Evolutionary conservation across 2,888 invertebrate genomes (phyloP).

Genomic region (Cataglyphis livida): DNA sequence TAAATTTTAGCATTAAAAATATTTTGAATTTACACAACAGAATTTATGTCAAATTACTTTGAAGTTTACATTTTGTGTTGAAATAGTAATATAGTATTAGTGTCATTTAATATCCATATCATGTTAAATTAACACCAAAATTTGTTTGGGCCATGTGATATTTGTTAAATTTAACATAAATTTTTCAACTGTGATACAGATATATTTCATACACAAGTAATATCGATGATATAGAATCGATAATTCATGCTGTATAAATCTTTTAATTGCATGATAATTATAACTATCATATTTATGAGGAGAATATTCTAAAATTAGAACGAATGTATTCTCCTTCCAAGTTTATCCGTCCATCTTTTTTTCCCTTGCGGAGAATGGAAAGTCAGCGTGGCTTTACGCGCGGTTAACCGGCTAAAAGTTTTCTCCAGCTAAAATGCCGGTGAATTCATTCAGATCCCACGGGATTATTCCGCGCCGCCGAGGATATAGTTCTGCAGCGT

Average conservation of each 20-base stretch:
- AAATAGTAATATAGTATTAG: no score
- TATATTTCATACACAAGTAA: background rate
- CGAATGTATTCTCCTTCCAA: background rate
- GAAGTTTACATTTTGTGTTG: no score
- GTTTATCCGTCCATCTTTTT: background rate
- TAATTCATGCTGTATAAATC: background rate
- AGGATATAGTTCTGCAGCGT: slow-evolving; percentile 24
- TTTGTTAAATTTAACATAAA: no score
- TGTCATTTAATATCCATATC: no score
- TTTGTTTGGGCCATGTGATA: no score
- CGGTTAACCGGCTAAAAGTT: slow-evolving; percentile 46
- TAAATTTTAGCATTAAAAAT: no score
- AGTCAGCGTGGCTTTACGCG: slow-evolving; percentile 29
- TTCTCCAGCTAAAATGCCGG: slow-evolving; percentile 30
- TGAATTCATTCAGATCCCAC: slow-evolving; percentile 25
- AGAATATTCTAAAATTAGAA: background rate
- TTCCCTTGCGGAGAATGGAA: slow-evolving; percentile 10
- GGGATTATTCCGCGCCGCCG: slow-evolving; percentile 39
- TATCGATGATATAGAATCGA: background rate
- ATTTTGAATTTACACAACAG: no score
- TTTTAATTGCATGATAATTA: background rate
- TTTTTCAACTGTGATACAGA: background rate
- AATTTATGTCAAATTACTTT: no score
- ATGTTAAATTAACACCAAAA: no score
- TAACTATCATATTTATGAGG: background rate